These are phyloP conservation scores for Hecatera dysodea DNA, from an alignment of 2,888 invertebrate species.

Conservation along the genomic window DNA sequence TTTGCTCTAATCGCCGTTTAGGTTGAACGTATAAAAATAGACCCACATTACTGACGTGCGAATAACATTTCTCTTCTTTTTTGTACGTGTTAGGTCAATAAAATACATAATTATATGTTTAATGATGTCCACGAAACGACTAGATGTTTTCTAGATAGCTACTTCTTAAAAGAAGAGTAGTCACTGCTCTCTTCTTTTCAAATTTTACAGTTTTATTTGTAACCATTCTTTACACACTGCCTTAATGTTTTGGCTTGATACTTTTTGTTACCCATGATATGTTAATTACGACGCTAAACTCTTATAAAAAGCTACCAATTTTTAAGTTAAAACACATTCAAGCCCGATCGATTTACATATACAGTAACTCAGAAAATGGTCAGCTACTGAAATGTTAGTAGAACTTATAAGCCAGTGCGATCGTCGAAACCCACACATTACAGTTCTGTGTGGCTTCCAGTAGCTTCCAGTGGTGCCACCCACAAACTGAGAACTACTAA, in stretches of 20 bases:
- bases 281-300: too few relatives aligned
- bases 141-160: background rate
- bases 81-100: slow-evolving; percentile 12
- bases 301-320: too few relatives aligned
- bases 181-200: too few relatives aligned
- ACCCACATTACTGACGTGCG: slow-evolving; percentile 32
- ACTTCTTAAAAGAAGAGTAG: too few relatives aligned
- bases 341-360: background rate
- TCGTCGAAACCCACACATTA: slow-evolving; percentile 41
- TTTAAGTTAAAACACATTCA: background rate
- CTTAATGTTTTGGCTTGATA: too few relatives aligned
- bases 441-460: slow-evolving; percentile 38
- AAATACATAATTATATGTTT: too few relatives aligned
- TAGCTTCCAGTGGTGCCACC: slow-evolving; percentile 27
- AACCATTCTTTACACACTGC: too few relatives aligned
- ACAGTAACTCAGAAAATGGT: slow-evolving; percentile 19
- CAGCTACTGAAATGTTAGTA: slow-evolving; percentile 12
- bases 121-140: background rate
- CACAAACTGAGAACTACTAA: slow-evolving; percentile 57
- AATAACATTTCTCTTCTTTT: slow-evolving; percentile 27
- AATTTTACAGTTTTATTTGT: too few relatives aligned
- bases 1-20: slow-evolving; percentile 51
- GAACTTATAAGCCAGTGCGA: slow-evolving; percentile 45
- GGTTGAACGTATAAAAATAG: slow-evolving; percentile 39
- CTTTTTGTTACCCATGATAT: too few relatives aligned